Base-by-base conservation (phyloP, 1,140 invertebrate species). In the Orchesella cincta region DNA sequence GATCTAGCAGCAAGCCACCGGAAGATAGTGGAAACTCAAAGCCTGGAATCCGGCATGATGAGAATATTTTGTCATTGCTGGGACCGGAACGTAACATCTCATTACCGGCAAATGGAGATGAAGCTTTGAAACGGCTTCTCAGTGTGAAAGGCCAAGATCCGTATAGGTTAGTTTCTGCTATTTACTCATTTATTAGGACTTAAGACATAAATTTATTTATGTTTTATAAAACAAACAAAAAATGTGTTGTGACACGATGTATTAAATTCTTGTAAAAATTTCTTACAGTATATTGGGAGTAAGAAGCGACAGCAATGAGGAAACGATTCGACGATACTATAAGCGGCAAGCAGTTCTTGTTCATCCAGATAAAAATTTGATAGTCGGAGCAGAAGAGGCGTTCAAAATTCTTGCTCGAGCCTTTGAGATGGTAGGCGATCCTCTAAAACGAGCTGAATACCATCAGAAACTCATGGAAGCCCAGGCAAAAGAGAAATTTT, bases 61-160 rank as follows among this genome's bases (percentile, higher is more conserved):
- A 79, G 31, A 77, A 81, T 14, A 29, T 82, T 23, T 57, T 82
- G 35, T 64, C 79, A n/a, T 23, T 80, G 34, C 51, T 82, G 73
- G 92, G 92, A 70, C 86, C 94, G 18, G 90, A 93, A 78, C 85
- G 89, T 79, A 95, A 95, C 85, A 94, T 95, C 83, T 89, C 90
- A 28, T 86, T 97, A 82, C 94, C 94, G 0, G 90, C 92, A 28
- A 96, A 93, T 71, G 94, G 94, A 35, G 95, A 97, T 83, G 95
- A 97, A 86, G 95, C 95, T 75, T 95, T 97, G 93, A 95, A 94
- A 85, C 88, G 94, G 84, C 88, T 97, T 76, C 86, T 97, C 2
- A 93, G 94, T 67, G 96, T 94, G 84, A 95, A 95, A 89, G 95
- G 94, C 82, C 96, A 97, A 87, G 95, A 97, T 88, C 94, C 95